Conservation (phyloP, 1,140 invertebrate genomes). For the Drosophila suzukii region DNA sequence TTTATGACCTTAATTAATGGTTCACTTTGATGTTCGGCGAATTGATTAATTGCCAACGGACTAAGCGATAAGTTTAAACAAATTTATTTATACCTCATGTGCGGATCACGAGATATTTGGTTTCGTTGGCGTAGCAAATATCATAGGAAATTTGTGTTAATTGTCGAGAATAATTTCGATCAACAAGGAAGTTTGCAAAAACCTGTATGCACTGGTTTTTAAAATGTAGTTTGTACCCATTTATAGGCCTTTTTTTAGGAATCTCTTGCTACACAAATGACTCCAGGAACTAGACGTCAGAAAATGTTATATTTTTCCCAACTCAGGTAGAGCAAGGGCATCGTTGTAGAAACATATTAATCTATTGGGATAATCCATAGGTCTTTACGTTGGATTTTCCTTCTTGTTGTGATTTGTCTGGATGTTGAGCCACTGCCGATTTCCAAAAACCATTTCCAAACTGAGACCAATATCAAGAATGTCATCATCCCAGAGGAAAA, state of each 20-base stretch:
- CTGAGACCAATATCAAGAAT: background rate
- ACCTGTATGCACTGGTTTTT: background rate
- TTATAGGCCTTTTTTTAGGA: background rate
- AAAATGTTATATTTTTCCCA: background rate
- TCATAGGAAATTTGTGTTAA: constrained; percentile 36
- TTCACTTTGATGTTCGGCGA: constrained; percentile 39
- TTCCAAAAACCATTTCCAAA: too few species aligned
- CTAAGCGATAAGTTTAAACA: constrained; percentile 30
- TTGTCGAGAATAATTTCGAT: constrained; percentile 20
- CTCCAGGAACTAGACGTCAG: background rate
- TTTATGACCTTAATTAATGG: constrained; percentile 52
- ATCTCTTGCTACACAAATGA: background rate
- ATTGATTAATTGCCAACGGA: constrained; percentile 37
- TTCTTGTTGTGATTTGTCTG: background rate
- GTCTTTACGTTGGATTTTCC: constrained; percentile 1
- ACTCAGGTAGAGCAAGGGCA: constrained; percentile 1
- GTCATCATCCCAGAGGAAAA: background rate
- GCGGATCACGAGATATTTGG: constrained; percentile 5
- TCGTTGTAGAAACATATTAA: background rate
- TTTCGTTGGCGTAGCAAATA: constrained; percentile 31
- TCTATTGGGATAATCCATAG: constrained; percentile 4
- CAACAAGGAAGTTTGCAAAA: constrained; percentile 24
- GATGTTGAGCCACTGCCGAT: background rate
- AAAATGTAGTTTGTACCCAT: constrained; percentile 8
- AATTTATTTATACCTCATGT: constrained; percentile 19